These are phyloP conservation scores for Falco columbarius DNA, from an alignment of 2,797 vertebrate species.

Conservation along the genomic window DNA sequence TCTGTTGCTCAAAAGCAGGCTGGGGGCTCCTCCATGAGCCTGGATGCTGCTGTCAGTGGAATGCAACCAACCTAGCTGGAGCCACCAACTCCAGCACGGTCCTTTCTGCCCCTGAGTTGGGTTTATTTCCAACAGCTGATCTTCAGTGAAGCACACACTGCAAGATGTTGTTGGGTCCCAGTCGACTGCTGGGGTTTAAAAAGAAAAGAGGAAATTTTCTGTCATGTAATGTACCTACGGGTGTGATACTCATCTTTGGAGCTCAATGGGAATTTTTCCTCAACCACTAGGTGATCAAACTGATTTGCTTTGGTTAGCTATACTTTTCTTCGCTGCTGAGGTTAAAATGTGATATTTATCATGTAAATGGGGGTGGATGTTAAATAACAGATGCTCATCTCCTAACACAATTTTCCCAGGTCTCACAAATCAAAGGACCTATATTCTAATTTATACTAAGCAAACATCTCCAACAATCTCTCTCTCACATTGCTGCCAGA, in stretches of 20 bases:
- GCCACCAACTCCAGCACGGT: fast-evolving
- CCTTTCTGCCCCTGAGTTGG: background rate
- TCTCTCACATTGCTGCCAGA: background rate
- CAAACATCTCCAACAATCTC: background rate
- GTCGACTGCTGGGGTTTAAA: fast-evolving
- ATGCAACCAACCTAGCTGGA: background rate
- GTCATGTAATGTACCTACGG: background rate
- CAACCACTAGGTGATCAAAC: background rate
- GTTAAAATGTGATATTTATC: background rate
- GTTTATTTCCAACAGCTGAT: background rate
- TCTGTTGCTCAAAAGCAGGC: background rate
- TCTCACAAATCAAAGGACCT: background rate
- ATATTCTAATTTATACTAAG: background rate
- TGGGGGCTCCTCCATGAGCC: background rate
- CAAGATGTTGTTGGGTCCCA: background rate
- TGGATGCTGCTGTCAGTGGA: background rate
- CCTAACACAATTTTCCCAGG: background rate
- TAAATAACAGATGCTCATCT: background rate
- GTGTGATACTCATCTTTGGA: background rate
- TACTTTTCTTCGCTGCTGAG: background rate
- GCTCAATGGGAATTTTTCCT: background rate
- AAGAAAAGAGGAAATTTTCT: background rate
- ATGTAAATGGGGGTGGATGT: background rate
- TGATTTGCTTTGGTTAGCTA: background rate
- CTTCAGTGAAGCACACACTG: background rate